These are phyloP conservation scores for Petrolisthes cinctipes DNA, from an alignment of 2,888 invertebrate genomes.

Conservation along the genomic window DNA sequence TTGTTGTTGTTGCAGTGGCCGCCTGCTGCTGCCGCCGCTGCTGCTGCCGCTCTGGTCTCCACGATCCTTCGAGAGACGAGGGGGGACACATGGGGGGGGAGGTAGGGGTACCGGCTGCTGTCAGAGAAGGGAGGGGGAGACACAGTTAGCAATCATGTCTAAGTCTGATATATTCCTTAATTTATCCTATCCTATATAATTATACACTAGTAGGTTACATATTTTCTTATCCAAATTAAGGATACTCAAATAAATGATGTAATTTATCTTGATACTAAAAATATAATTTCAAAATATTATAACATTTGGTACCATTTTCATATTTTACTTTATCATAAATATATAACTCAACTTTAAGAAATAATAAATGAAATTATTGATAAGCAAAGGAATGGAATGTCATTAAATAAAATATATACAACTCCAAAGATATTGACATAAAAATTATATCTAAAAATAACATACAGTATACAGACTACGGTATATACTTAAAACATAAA, in stretches of 20 bases:
- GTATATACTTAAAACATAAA: too few relatives aligned
- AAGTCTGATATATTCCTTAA: neutral
- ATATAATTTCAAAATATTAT: too few relatives aligned
- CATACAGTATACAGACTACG: too few relatives aligned
- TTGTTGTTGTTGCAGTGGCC: slow-evolving; percentile 1
- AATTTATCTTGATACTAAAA: too few relatives aligned
- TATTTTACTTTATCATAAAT: too few relatives aligned
- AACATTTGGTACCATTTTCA: too few relatives aligned
- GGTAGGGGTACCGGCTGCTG: slow-evolving; percentile 65
- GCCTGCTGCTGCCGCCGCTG: slow-evolving; percentile 38
- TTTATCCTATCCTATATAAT: neutral
- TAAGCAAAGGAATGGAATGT: too few relatives aligned
- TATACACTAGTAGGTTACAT: neutral
- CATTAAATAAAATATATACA: too few relatives aligned
- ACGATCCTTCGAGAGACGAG: slow-evolving; percentile 66
- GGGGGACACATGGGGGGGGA: slow-evolving; percentile 66
- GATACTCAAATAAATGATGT: neutral
- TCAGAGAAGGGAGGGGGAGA: slow-evolving; percentile 3
- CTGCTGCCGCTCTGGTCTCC: slow-evolving; percentile 53
- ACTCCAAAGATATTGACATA: too few relatives aligned
- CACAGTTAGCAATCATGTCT: neutral
- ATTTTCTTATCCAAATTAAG: neutral
- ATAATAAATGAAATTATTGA: too few relatives aligned
- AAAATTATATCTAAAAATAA: too few relatives aligned
- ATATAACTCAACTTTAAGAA: too few relatives aligned